Evolutionary conservation across 2,888 invertebrate genomes (phyloP).

Genomic region (Drosophila sordidula): DNA sequence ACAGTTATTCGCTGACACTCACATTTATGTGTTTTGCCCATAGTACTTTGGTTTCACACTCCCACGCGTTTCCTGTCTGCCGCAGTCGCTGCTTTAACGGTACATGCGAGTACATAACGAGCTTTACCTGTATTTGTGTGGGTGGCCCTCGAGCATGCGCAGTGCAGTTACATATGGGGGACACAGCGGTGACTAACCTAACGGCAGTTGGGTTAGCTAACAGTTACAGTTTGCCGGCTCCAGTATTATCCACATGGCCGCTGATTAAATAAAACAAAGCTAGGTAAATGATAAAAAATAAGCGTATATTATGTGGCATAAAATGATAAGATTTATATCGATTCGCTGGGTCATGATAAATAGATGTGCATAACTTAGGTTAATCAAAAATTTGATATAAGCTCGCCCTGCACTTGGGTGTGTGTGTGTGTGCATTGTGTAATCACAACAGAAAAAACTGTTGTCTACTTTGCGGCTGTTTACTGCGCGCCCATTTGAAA

Average conservation of each 20-base stretch:
- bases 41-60: neutral
- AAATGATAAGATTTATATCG: conserved; percentile 34
- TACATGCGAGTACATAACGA: conserved; percentile 11
- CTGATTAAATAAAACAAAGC: conserved; percentile 14
- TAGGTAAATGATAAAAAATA: conserved; percentile 21
- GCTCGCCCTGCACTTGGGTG: neutral
- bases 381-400: neutral
- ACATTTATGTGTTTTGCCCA: conserved; percentile 10
- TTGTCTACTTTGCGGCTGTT: conserved; percentile 49
- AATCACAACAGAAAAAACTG: conserved; percentile 25
- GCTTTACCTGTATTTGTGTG: conserved; percentile 17
- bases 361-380: neutral
- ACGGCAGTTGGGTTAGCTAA: conserved; percentile 46
- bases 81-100: conserved; percentile 6
- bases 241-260: conserved; percentile 34
- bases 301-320: conserved; percentile 15
- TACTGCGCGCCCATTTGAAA: conserved; percentile 7
- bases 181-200: conserved; percentile 7
- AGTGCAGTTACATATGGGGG: conserved; percentile 3
- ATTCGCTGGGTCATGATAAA: conserved; percentile 7
- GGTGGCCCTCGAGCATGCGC: conserved; percentile 56
- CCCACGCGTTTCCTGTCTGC: conserved; percentile 21
- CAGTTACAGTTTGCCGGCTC: conserved; percentile 61
- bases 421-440: conserved; percentile 40
- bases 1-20: conserved; percentile 2